Evolutionary conservation across 2,113 vertebrate genomes (phyloP), one percentile per base, ranked within the genome.

Genomic region (Sapayoa aenigma): DNA sequence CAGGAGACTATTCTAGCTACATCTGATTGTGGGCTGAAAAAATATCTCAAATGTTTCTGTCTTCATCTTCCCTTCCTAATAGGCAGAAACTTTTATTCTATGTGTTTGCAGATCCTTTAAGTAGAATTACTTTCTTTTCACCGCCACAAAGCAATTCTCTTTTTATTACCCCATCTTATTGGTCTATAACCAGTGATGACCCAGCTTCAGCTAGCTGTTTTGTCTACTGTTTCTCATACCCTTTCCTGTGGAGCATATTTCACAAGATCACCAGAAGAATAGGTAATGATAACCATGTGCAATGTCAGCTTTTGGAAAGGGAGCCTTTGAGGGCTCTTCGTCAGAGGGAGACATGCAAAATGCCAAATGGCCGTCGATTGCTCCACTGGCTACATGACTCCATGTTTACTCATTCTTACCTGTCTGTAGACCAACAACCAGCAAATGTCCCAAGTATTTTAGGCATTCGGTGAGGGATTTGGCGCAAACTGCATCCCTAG

Each of bases 391-490:
- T 93, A 44, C 52, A 28, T 90, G 72, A 95, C 88, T 86, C 63
- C 50, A 18, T 31, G 80, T 90, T 95, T 97, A 95, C 83, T 97
- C 93, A 92, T 92, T 92, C 86, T 74, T 39, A 35, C 52, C 76
- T 0, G 0, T 92, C 47, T 93, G 41, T 22, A 86, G 83, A 77
- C 60, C 50, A 92, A 75, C 1, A 13, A 90, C 66, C 66, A 65
- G 82, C 50, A 77, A 92, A 84, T 4, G 47, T 27, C 65, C 44
- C 56, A 92, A 84, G 23, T 50, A 93, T 95, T 96, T 68, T 46
- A 89, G 60, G 80, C 56, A 93, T 93, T 92, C 59, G 47, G 18
- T 21, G 47, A 81, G 42, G 52, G 76, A 90, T 78, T 86, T 92
- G 68, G 56, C 81, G n/a, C 65, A 87, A 78, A 47, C 30, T 81